phyloP scores from a whole-genome alignment of 2,113 vertebrate species.

The Baryphthengus martii region DNA sequence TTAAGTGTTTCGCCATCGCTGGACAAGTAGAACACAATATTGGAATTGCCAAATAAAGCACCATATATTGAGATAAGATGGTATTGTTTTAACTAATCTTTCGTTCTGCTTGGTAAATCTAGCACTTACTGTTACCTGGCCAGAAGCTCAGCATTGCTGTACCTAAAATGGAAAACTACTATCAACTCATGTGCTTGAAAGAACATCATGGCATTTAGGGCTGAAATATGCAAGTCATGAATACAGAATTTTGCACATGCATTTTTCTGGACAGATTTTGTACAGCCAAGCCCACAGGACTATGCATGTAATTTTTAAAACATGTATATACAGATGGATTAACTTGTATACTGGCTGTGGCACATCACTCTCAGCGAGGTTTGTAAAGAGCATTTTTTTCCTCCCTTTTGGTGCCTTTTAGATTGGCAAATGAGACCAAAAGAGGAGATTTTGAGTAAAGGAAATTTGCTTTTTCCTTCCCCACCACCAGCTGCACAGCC shows the following conservation, averaged over 20 bases:
- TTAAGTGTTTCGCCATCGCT: background rate
- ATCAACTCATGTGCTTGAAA: background rate
- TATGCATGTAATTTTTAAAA: background rate
- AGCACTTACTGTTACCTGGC: background rate
- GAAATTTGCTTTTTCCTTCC: background rate
- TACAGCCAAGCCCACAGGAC: background rate
- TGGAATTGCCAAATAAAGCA: background rate
- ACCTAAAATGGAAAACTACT: background rate
- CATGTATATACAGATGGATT: background rate
- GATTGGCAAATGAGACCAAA: background rate
- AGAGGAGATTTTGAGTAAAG: background rate
- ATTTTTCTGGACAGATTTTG: background rate
- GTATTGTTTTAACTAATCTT: background rate
- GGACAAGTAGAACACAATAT: background rate
- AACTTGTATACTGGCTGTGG: background rate
- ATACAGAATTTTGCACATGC: background rate
- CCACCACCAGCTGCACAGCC: accelerated
- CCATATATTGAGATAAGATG: background rate
- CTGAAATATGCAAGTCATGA: background rate
- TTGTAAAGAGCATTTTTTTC: background rate
- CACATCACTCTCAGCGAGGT: background rate
- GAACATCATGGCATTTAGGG: background rate
- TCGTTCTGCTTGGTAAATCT: background rate
- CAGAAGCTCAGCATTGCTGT: background rate
- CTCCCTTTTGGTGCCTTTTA: background rate